Evolutionary conservation across 2,888 invertebrate species (phyloP).

Genomic region (Dorcus hopei): DNA sequence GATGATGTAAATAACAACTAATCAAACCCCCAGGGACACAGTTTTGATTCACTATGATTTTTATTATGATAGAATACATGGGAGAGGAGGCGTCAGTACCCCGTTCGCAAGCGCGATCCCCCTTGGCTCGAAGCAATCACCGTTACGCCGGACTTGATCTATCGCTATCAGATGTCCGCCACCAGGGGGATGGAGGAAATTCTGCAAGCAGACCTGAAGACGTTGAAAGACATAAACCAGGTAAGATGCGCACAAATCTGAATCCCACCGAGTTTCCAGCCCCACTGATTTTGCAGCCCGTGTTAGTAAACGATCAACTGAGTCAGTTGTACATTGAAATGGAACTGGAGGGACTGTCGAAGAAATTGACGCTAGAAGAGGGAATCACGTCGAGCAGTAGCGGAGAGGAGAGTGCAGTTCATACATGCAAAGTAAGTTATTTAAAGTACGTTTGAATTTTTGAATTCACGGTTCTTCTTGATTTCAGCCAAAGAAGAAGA

Average conservation of each 20-base stretch:
- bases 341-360: slow-evolving; percentile 60
- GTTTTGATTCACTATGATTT: not conserved
- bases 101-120: slow-evolving; percentile 54
- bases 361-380: slow-evolving; percentile 62
- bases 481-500: slow-evolving; percentile 48
- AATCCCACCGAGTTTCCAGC: not conserved
- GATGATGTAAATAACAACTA: slow-evolving; percentile 36
- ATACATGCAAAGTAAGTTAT: slow-evolving; percentile 35
- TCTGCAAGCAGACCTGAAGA: slow-evolving; percentile 59
- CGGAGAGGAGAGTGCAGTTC: slow-evolving; percentile 24
- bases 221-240: slow-evolving; percentile 56
- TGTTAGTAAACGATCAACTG: slow-evolving; percentile 70
- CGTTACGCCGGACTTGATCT: slow-evolving; percentile 66
- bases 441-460: not conserved
- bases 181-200: slow-evolving; percentile 57
- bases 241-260: slow-evolving; percentile 34
- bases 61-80: slow-evolving; percentile 29
- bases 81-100: slow-evolving; percentile 49
- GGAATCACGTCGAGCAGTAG: slow-evolving; percentile 57
- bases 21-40: not conserved
- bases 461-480: not conserved
- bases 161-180: slow-evolving; percentile 63
- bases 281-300: slow-evolving; percentile 52
- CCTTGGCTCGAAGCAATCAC: slow-evolving; percentile 67
- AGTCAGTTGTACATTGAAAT: slow-evolving; percentile 67